Conservation (phyloP, 92 coral and sea anemone species). For the Epizoanthus scotinus region DNA sequence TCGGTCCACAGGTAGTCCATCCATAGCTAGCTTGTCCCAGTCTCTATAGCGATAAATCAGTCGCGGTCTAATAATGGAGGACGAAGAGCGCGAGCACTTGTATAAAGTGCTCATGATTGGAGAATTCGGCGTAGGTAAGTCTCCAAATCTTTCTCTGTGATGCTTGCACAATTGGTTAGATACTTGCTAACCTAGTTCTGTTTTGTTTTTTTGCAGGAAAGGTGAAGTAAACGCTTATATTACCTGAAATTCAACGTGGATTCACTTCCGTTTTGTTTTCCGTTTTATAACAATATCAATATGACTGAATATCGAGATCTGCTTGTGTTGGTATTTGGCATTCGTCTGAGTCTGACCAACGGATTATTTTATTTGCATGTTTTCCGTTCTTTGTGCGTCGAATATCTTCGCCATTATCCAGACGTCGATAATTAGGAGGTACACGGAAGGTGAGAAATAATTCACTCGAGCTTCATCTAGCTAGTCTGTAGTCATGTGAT, state of each 20-base stretch:
- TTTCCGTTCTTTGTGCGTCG: background rate
- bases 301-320: too few species aligned
- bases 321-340: background rate
- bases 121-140: slow-evolving; percentile 91
- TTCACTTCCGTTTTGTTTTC: slow-evolving; percentile 9
- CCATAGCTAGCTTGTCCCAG: too few species aligned
- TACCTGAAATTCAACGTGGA: background rate
- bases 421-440: slow-evolving; percentile 93
- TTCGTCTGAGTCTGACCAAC: background rate
- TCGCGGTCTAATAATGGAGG: slow-evolving; percentile 34
- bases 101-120: slow-evolving; percentile 95
- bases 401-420: slow-evolving; percentile 14
- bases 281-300: too few species aligned
- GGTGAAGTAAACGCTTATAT: slow-evolving; percentile 54
- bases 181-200: background rate
- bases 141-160: background rate
- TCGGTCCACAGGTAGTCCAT: too few species aligned
- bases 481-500: slow-evolving; percentile 5
- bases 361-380: slow-evolving; percentile 2
- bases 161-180: background rate
- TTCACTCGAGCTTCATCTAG: background rate
- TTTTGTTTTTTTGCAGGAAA: slow-evolving; percentile 66
- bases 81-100: slow-evolving; percentile 70
- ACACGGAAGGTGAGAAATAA: slow-evolving; percentile 94
- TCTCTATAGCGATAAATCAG: too few species aligned